phyloP scores from a whole-genome alignment of 2,888 invertebrate species.

The Ypsolopha scabrella region DNA sequence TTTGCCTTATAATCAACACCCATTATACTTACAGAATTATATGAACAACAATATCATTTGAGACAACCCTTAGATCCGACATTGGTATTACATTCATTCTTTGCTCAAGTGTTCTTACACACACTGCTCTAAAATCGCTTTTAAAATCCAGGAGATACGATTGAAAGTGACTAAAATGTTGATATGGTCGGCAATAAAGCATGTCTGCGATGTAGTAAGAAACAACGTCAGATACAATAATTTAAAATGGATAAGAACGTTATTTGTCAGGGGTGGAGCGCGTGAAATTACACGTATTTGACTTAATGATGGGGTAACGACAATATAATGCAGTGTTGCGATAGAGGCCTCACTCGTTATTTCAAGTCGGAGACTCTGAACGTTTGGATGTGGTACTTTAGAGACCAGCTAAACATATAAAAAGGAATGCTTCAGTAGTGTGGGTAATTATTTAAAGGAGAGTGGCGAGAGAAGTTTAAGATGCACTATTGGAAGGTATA shows the following conservation, averaged over 20 bases:
- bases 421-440: too few species aligned
- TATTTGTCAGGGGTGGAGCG: slow-evolving; percentile 17
- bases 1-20: slow-evolving; percentile 29
- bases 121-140: slow-evolving; percentile 3
- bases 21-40: slow-evolving; percentile 21
- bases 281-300: slow-evolving; percentile 17
- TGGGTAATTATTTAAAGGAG: too few species aligned
- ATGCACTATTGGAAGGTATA: too few species aligned
- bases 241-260: slow-evolving; percentile 16
- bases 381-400: too few species aligned
- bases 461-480: too few species aligned
- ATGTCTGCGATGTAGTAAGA: slow-evolving; percentile 1
- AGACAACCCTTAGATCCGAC: slow-evolving; percentile 9
- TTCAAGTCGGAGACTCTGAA: too few species aligned
- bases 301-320: slow-evolving; percentile 17
- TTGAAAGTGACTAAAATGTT: slow-evolving; percentile 6
- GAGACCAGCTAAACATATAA: too few species aligned
- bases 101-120: neutral
- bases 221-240: slow-evolving; percentile 10
- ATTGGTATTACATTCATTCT: slow-evolving; percentile 5
- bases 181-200: neutral
- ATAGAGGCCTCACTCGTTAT: slow-evolving; percentile 4
- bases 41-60: slow-evolving; percentile 12
- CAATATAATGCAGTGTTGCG: slow-evolving; percentile 12
- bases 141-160: slow-evolving; percentile 1